Conservation (phyloP, 2,888 invertebrate genomes). For the Coremacera marginata region DNA sequence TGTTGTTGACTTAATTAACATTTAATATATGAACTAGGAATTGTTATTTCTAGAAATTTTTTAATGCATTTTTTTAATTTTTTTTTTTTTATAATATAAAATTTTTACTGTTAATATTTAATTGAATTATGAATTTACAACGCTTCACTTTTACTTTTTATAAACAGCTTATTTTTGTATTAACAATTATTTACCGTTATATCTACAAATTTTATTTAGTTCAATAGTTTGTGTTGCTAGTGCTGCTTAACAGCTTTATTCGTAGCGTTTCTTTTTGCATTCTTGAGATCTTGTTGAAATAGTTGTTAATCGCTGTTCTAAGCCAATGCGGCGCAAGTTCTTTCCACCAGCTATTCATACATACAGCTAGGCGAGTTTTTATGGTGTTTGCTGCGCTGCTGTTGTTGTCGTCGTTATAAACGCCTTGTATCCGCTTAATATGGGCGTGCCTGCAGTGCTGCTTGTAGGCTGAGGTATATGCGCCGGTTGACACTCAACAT, state of each 20-base stretch:
- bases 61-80: not conserved
- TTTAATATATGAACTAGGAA: not conserved
- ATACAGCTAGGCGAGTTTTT: not conserved
- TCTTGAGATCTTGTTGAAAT: slow-evolving; percentile 30
- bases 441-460: slow-evolving; percentile 30
- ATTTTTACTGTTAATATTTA: not conserved
- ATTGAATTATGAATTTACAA: slow-evolving; percentile 46
- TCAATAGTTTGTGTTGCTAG: slow-evolving; percentile 33
- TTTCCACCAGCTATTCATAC: not conserved
- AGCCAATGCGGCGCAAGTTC: not conserved
- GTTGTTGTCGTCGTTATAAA: slow-evolving; percentile 26
- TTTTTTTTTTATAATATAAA: not conserved
- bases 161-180: slow-evolving; percentile 1
- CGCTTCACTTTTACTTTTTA: slow-evolving; percentile 1
- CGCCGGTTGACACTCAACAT: slow-evolving; percentile 45
- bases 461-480: slow-evolving; percentile 43
- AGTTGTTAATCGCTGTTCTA: not conserved
- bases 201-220: slow-evolving; percentile 14
- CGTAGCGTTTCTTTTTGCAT: not conserved
- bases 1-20: not conserved
- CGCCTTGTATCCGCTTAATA: slow-evolving; percentile 32
- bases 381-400: not conserved
- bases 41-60: not conserved
- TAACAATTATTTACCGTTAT: slow-evolving; percentile 38
- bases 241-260: not conserved